A percentile compares a stretch with the other conserved stretches of the same genome.
These are phyloP conservation scores for Nymphalis urticae DNA, from an alignment of 2,888 invertebrate species.

Conservation along the genomic window DNA sequence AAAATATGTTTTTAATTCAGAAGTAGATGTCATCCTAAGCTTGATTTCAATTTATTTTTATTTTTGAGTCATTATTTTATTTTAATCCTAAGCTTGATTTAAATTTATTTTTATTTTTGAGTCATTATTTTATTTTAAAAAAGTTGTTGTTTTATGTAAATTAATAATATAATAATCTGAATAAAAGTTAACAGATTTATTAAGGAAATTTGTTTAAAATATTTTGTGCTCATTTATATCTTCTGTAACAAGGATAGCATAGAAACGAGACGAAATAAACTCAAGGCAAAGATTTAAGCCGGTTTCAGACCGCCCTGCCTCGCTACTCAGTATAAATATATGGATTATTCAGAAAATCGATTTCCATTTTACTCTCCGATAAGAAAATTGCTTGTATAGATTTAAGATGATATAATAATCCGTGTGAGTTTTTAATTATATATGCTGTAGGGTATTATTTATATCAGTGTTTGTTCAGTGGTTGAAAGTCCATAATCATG, in stretches of 20 bases:
- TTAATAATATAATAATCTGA: too few relatives aligned
- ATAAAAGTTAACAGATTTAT: too few relatives aligned
- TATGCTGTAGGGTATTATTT: background rate
- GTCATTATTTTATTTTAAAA: too few relatives aligned
- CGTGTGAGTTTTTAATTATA: constrained; percentile 13
- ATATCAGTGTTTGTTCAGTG: background rate
- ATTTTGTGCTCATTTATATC: constrained; percentile 9
- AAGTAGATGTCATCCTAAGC: too few relatives aligned
- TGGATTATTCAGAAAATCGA: constrained; percentile 32
- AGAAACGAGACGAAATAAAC: constrained; percentile 30
- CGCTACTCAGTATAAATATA: constrained; percentile 32
- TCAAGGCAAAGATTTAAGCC: constrained; percentile 34
- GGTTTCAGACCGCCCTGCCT: constrained; percentile 31
- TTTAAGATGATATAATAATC: constrained; percentile 6
- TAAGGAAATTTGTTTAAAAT: background rate
- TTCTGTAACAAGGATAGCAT: constrained; percentile 10
- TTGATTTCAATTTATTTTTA: too few relatives aligned
- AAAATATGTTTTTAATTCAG: background rate
- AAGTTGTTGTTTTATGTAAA: too few relatives aligned
- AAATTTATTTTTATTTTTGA: too few relatives aligned
- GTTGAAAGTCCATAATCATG: too few relatives aligned
- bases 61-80: too few relatives aligned
- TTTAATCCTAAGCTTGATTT: too few relatives aligned
- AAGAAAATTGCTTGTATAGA: constrained; percentile 15
- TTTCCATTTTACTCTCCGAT: constrained; percentile 27